A percentile compares a stretch with the other conserved stretches of the same genome.
Conservation (phyloP, 2,797 vertebrate species). For the Notolepis coatsorum region DNA sequence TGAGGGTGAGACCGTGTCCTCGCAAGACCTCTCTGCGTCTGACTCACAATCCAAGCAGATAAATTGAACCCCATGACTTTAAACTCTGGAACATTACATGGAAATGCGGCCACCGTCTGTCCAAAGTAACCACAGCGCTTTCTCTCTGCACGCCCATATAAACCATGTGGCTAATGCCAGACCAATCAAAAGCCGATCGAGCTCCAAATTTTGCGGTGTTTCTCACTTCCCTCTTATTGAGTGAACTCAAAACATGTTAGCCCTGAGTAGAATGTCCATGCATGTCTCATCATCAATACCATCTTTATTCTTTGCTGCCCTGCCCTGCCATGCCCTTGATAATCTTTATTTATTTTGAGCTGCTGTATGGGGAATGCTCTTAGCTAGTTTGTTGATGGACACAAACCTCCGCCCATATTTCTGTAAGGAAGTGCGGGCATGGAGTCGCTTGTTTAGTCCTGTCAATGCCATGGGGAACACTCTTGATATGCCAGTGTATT, state of each 20-base stretch:
- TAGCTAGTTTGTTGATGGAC: slow-evolving; percentile 28
- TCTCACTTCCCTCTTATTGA: slow-evolving; percentile 62
- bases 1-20: slow-evolving; percentile 68
- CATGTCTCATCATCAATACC: slow-evolving; percentile 8
- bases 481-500: slow-evolving; percentile 11
- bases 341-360: slow-evolving; percentile 28
- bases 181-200: slow-evolving; percentile 63
- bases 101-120: slow-evolving; percentile 61
- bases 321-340: background rate
- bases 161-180: slow-evolving; percentile 71
- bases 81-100: slow-evolving; percentile 65
- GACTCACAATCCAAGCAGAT: slow-evolving; percentile 58
- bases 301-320: background rate
- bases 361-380: slow-evolving; percentile 23
- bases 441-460: slow-evolving; percentile 50
- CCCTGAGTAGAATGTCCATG: slow-evolving; percentile 13
- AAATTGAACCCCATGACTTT: slow-evolving; percentile 54
- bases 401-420: slow-evolving; percentile 42
- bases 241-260: slow-evolving; percentile 63
- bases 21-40: slow-evolving; percentile 57
- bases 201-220: slow-evolving; percentile 61
- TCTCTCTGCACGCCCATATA: slow-evolving; percentile 62
- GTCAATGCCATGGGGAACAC: slow-evolving; percentile 43
- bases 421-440: slow-evolving; percentile 34
- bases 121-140: slow-evolving; percentile 74